Conservation (phyloP, 2,797 vertebrate species). For the Propithecus deckenii region DNA sequence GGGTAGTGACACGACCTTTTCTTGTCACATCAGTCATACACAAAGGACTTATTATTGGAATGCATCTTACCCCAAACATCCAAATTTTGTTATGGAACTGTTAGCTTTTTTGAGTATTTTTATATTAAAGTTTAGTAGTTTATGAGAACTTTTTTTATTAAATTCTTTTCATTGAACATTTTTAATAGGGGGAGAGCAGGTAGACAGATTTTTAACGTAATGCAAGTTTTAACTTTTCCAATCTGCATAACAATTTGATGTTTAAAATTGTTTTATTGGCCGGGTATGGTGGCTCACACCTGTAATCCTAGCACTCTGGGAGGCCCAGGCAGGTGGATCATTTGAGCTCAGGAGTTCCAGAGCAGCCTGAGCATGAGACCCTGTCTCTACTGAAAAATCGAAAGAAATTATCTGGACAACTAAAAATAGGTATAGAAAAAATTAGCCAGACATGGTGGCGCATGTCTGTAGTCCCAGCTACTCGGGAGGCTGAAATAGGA, state of each 20-base stretch:
- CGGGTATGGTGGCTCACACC: too few species aligned
- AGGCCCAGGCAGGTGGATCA: too few species aligned
- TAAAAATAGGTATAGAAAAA: too few species aligned
- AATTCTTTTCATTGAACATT: constrained; percentile 27
- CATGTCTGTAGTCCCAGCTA: too few species aligned
- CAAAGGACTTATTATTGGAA: background rate
- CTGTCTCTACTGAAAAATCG: too few species aligned
- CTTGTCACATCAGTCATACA: background rate
- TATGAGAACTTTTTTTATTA: background rate
- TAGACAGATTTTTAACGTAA: background rate
- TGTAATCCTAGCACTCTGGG: too few species aligned
- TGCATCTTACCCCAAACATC: background rate
- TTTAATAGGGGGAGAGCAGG: background rate
- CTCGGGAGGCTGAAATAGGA: too few species aligned
- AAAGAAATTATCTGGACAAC: too few species aligned
- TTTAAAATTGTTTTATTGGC: background rate
- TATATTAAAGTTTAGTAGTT: constrained; percentile 14
- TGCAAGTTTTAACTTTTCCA: background rate
- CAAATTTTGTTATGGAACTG: background rate
- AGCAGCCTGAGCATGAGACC: too few species aligned
- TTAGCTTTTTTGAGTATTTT: background rate
- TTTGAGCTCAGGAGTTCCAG: too few species aligned
- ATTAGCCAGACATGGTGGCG: too few species aligned
- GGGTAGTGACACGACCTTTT: background rate
- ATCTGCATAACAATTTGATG: background rate